Evolutionary conservation across 2,888 invertebrate species (phyloP), one percentile per base, ranked within the genome.

Genomic region (Drosophila niveifrons): DNA sequence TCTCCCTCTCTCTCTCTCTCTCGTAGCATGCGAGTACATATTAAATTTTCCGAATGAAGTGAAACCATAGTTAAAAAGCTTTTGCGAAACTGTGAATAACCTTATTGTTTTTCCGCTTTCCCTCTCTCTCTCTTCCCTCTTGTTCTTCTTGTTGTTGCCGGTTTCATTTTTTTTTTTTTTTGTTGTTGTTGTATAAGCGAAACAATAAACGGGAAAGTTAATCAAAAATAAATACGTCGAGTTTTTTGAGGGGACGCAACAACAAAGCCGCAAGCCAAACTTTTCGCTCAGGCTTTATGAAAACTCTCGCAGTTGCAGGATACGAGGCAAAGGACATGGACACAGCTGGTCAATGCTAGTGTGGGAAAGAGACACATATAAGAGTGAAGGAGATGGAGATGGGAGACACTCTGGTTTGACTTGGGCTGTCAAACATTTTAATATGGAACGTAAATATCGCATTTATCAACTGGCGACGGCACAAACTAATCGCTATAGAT

Each of bases 361-460:
- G 17, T 10, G 10, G 3, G 29, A 7, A 47, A 23, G 23, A 31
- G 31, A 31, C 8, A 17, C 8, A 3, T 31, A 0, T 3, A 11
- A 9, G 31, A 3, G 56, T 18, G 39, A 4, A 29, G 2, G 1
- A 7, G 18, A 23, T 23, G 18, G 15, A n/a, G 29, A 17, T 31
- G 31, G 23, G 7, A n/a, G 44, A 31, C 18, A 7, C 44, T 44
- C 44, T 41, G 41, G n/a, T 39, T 56, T 43, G 44, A 62, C 28
- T 48, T 36, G 44, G 36, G 52, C 75, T 72, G 78, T 78, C 78
- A 72, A 69, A 68, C 63, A 75, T 78, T 78, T 78, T 69, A 78
- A 78, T 78, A 78, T 78, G 68, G 66, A 78, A 72, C 78, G 78
- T 78, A 78, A 78, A 78, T 78, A 78, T 78, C 62, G 72, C 78